Base-by-base conservation (phyloP, 2,113 vertebrate genomes). In the Ageneiosus marmoratus region DNA sequence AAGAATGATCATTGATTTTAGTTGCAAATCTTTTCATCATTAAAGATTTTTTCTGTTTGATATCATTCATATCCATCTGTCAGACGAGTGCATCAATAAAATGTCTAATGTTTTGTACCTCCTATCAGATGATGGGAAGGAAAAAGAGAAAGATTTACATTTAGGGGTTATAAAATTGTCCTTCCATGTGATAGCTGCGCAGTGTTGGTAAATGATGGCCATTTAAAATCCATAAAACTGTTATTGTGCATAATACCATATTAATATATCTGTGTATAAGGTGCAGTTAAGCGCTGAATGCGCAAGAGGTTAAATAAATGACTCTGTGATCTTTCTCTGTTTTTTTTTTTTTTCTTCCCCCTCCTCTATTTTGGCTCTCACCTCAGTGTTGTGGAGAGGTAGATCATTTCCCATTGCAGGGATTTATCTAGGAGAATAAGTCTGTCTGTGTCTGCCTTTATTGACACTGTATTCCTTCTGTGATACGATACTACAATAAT, bases 161-260 rank as follows among this genome's bases (percentile, higher is more conserved):
- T 91, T 91, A 90, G 89, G 85, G 83, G 86, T 86, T 88, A 93
- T 91, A 92, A 91, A 91, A 92, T 88, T 88, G 84, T 86, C 88
- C 91, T 90, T 93, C 89, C 90, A 87, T 87, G 89, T 90, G 91
- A 91, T 91, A 89, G 88, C 89, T 87, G 87, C 83, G 88, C 88
- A 87, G 81, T 91, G 89, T 93, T 91, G 69, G 85, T 92, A 92
- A 93, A 93, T 90, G 88, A 93, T 90, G 88, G 87, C 90, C 89
- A 91, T 92, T 92, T 93, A 92, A 93, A 91, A 93, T 91, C 91
- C 92, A 92, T 93, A 93, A 93, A 93, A 89, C 85, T 89, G 91
- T 93, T 93, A 92, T 93, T 93, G 89, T 92, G 90, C 90, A 91
- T 89, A 93, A 92, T 92, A 90, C 89, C 86, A 88, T 93, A 91